Base-by-base conservation (phyloP, 2,888 invertebrate species). In the Spodoptera littoralis region DNA sequence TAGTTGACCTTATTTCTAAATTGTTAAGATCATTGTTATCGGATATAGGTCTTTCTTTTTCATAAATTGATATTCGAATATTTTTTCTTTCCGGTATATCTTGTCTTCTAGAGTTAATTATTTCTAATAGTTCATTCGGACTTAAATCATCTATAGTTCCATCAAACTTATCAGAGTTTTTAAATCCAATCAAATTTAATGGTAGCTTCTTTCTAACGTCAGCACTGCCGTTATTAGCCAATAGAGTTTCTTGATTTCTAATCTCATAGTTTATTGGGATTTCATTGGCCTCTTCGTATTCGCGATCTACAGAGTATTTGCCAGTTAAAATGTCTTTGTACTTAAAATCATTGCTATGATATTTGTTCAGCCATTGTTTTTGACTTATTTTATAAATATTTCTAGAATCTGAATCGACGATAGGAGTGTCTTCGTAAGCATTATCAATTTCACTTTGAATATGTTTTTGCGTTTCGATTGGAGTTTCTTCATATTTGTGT, bases 401-500 rank as follows among this genome's bases (percentile, higher is more conserved):
- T 11, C 30, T n/a, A 13, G 2, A 0, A 27, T 49, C 30, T 49
- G 9, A 12, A 8, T 48, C 49, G 12, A 1, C 27, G 11, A 9
- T 51, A 22, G 46, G 13, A 46, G 13, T 12, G 11, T 49, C 48
- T 68, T 53, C 13, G 36, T 62, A 44, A 1, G 22, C 42, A 36
- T 61, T 9, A 11, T 41, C 27, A 11, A 36, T 12, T 36, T 6
- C 36, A 36, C 18, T 22, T 4, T 22, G 30, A n/a, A 18, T 12
- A 9, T 46, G 22, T 24, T 46, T 43, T 24, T 36, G 36, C 36
- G 9, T 27, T 36, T 53, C 45, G 18, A 45, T 36, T 36, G 36
- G 11, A 68, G 24, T 67, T 30, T 48, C 45, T 45, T 68, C 24
- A 45, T 43, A 12, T 36, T 30, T 27, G 44, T 36, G 24, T 50